Conservation (phyloP, 2,888 invertebrate genomes). For the Tupiocoris notatus region DNA sequence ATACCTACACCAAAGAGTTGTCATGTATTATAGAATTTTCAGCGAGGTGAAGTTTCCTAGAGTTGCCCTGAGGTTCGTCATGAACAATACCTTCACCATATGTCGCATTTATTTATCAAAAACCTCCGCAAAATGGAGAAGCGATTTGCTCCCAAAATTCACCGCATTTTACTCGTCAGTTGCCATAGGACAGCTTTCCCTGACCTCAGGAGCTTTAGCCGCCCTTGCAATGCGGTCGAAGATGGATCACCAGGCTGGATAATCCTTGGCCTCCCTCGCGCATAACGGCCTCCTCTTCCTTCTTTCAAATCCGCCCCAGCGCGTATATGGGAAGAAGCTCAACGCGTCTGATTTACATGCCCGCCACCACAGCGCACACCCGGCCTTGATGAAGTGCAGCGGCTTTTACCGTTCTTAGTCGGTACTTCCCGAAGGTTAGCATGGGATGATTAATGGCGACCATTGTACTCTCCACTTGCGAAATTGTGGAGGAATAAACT, state of each 20-base stretch:
- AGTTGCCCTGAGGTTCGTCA: too few relatives aligned
- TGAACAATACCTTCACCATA: too few relatives aligned
- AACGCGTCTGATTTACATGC: slow-evolving; percentile 28
- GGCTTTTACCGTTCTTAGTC: neutral
- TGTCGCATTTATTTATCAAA: too few relatives aligned
- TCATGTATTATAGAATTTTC: too few relatives aligned
- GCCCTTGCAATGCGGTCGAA: neutral
- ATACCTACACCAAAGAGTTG: too few relatives aligned
- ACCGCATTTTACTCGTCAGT: neutral
- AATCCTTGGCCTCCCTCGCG: neutral
- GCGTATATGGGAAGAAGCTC: neutral
- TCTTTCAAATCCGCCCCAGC: neutral
- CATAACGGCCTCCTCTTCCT: neutral
- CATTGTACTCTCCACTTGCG: too few relatives aligned
- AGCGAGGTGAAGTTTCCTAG: too few relatives aligned
- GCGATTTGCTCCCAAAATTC: too few relatives aligned
- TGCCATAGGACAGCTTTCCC: neutral
- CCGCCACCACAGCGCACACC: slow-evolving; percentile 15
- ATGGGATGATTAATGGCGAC: too few relatives aligned
- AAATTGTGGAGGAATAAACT: too few relatives aligned
- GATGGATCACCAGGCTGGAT: neutral
- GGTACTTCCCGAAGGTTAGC: neutral
- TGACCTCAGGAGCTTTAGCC: neutral
- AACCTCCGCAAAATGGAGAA: too few relatives aligned
- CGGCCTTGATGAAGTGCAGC: slow-evolving; percentile 35